Evolutionary conservation across 2,113 vertebrate genomes (phyloP).

Genomic region (Shinisaurus crocodilurus): DNA sequence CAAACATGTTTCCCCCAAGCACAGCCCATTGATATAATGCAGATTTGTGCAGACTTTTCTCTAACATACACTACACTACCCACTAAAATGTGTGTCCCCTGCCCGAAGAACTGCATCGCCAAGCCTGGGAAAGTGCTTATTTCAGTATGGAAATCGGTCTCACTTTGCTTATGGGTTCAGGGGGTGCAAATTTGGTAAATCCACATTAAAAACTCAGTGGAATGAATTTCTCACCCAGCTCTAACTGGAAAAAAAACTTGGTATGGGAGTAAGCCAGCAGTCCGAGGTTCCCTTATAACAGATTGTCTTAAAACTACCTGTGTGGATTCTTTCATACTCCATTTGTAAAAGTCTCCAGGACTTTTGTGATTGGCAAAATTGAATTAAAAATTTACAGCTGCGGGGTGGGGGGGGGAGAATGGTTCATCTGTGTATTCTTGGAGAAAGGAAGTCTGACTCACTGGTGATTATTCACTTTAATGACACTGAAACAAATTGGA

Average conservation of each 20-base stretch:
- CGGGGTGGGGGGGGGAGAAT: slow-evolving; percentile 49
- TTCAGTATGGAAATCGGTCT: too few relatives aligned
- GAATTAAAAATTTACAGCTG: slow-evolving; percentile 70
- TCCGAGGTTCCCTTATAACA: slow-evolving; percentile 60
- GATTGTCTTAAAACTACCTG: slow-evolving; percentile 57
- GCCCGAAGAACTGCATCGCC: too few relatives aligned
- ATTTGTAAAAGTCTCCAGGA: slow-evolving; percentile 66
- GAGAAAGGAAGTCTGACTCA: slow-evolving; percentile 65
- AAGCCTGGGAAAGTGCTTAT: too few relatives aligned
- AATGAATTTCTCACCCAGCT: background rate
- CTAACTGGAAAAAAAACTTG: slow-evolving; percentile 46
- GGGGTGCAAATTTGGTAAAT: too few relatives aligned
- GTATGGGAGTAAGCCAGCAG: slow-evolving; percentile 37
- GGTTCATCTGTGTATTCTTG: slow-evolving; percentile 63
- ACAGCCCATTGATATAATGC: too few relatives aligned
- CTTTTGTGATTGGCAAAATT: slow-evolving; percentile 67
- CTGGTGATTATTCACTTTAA: slow-evolving; percentile 64
- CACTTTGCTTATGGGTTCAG: too few relatives aligned
- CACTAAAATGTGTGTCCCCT: too few relatives aligned
- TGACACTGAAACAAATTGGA: slow-evolving; percentile 64
- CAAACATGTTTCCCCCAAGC: too few relatives aligned
- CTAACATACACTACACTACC: too few relatives aligned
- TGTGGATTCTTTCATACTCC: slow-evolving; percentile 56
- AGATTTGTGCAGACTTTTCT: too few relatives aligned
- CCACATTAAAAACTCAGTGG: too few relatives aligned